Conservation (phyloP, 2,113 vertebrate genomes). For the Amphiprion percula region DNA sequence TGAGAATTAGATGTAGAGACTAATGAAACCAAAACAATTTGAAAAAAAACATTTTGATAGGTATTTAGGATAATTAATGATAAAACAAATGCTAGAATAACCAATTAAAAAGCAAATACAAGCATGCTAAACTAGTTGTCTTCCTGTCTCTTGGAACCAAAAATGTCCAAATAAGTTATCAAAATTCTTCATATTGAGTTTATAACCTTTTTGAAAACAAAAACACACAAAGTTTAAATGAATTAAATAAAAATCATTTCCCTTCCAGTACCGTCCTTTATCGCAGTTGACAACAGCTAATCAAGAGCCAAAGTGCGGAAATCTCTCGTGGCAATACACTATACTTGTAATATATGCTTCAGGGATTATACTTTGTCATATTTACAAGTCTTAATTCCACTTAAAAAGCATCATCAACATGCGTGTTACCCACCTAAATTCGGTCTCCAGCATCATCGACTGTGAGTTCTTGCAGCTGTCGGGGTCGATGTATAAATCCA, state of each 20-base stretch:
- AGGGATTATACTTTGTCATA: conserved; percentile 21
- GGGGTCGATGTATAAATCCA: conserved; percentile 17
- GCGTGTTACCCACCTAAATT: conserved; percentile 18
- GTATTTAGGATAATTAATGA: no score
- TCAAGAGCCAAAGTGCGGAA: not conserved
- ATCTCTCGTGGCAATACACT: not conserved
- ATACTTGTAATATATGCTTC: not conserved
- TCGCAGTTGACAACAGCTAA: not conserved
- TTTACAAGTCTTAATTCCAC: conserved; percentile 20
- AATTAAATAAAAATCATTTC: not conserved
- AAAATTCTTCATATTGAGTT: no score
- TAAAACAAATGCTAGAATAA: no score
- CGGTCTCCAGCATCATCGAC: conserved; percentile 22
- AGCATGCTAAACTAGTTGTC: no score
- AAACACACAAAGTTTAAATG: not conserved
- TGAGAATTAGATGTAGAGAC: no score
- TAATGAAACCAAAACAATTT: no score
- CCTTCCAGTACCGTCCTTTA: not conserved
- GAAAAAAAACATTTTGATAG: no score
- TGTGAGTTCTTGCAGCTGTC: conserved; percentile 60
- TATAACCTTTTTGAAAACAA: no score
- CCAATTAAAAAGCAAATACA: no score
- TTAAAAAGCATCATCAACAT: conserved; percentile 17
- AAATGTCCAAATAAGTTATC: no score
- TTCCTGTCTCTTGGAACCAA: no score